Base-by-base conservation (phyloP, 1,140 invertebrate genomes). In the Carposina sasakii region DNA sequence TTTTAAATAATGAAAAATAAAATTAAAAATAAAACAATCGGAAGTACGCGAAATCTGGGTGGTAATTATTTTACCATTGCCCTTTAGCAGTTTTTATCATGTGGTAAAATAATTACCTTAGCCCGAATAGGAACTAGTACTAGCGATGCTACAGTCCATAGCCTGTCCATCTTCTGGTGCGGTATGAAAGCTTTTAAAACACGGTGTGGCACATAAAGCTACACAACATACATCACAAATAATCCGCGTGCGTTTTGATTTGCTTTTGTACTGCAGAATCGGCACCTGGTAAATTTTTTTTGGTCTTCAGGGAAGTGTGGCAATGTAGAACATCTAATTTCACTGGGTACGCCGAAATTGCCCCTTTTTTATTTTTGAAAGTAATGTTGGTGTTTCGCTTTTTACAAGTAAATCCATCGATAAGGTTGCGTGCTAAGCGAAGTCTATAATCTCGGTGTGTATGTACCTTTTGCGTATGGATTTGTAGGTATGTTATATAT, bases 341-440 rank as follows among this genome's bases (percentile, higher is more conserved):
- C 40, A 9, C 30, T 24, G 4, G 40, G 24, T 28, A 43, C 40
- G 3, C 12, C n/a, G 24, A 5, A 16, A 6, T n/a, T 23, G 23
- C 40, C 40, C 21, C 40, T 43, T 26, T 43, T 43, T 43, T 43
- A 10, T 9, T 43, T 17, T 43, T 43, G 24, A 43, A 43, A n/a
- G n/a, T n/a, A 4, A 28, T 17, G 9, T 22, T 22, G 5, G 24
- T 5, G 4, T 19, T 12, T 9, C 22, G 9, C 30, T 28, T 43
- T 28, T 19, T 4, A 8, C 4, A 37, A 3, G 34, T 5, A 37
- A 17, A 37, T 19, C 20, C 20, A 19, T 37, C n/a, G 8, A 37
- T 37, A 4, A 37, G 34, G 5, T 19, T 19, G 5, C 40, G 26
- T 22, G 12, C 40, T 30, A 43, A 16, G 10, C 24, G 10, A 1